phyloP scores from a whole-genome alignment of 2,888 invertebrate species.

The Unio delphinus region DNA sequence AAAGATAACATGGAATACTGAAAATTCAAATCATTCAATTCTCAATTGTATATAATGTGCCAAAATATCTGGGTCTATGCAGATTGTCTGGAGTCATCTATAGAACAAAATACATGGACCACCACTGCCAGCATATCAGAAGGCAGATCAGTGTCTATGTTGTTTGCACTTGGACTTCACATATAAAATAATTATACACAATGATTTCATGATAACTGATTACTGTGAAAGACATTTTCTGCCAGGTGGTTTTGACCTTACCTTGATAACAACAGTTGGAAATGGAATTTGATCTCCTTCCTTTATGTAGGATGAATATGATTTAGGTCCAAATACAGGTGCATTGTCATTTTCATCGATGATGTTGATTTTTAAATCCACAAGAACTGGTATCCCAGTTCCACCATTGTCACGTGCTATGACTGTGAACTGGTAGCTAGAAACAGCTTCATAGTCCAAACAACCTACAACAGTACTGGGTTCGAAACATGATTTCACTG shows the following conservation, averaged over 20 bases:
- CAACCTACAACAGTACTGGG: conserved; percentile 73
- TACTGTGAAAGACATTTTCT: too few relatives aligned
- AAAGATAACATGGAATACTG: too few relatives aligned
- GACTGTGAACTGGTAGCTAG: conserved; percentile 28
- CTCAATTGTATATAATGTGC: too few relatives aligned
- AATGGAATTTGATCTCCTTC: conserved; percentile 73
- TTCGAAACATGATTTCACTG: conserved; percentile 76
- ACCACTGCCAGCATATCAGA: too few relatives aligned
- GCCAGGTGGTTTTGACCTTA: conserved; percentile 23
- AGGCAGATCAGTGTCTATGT: too few relatives aligned
- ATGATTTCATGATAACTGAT: too few relatives aligned
- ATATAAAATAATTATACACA: too few relatives aligned
- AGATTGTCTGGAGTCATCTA: too few relatives aligned
- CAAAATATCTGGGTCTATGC: too few relatives aligned
- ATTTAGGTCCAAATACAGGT: conserved; percentile 73
- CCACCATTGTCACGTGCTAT: conserved; percentile 83
- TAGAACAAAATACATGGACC: too few relatives aligned
- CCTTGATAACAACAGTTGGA: conserved; percentile 85
- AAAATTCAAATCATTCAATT: too few relatives aligned
- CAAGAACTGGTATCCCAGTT: conserved; percentile 71
- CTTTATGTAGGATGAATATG: conserved; percentile 40
- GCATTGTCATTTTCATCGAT: conserved; percentile 69
- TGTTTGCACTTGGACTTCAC: too few relatives aligned
- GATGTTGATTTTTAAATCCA: conserved; percentile 43
- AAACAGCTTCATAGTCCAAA: conserved; percentile 74